A percentile compares a stretch with the other conserved stretches of the same genome.
phyloP scores from a whole-genome alignment of 1,140 invertebrate species.

The Eueides isabella region DNA sequence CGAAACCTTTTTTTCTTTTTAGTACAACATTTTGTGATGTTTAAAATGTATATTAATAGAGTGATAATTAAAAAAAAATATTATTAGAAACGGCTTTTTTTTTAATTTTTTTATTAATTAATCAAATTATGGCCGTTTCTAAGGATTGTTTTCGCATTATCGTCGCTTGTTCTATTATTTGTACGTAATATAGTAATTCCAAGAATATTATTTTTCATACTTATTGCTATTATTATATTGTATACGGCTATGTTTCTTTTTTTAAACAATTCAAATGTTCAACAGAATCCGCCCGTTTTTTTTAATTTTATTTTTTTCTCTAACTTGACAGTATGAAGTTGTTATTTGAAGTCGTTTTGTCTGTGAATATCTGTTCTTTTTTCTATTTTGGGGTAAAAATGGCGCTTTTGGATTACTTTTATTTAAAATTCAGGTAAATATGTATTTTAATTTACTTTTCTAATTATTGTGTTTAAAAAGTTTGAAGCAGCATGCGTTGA shows the following conservation, averaged over 20 bases:
- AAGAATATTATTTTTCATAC: constrained; percentile 18
- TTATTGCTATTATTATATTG: constrained; percentile 13
- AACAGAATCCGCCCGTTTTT: constrained; percentile 8
- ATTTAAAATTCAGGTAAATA: too few relatives aligned
- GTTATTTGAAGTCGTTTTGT: constrained; percentile 15
- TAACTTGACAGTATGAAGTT: constrained; percentile 11
- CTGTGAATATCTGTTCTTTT: constrained; percentile 8
- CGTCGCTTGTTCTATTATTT: background rate
- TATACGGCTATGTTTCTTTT: constrained; percentile 15
- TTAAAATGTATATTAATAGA: background rate
- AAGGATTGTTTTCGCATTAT: background rate
- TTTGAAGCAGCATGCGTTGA: too few relatives aligned
- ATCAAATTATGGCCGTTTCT: too few relatives aligned
- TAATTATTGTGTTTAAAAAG: too few relatives aligned
- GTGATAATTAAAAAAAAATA: background rate
- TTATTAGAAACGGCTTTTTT: background rate
- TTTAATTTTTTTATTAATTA: background rate
- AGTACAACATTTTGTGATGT: background rate
- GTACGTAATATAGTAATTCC: constrained; percentile 8
- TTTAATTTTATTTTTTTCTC: constrained; percentile 17
- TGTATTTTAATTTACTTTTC: too few relatives aligned
- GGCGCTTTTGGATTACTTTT: too few relatives aligned
- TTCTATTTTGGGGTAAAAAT: constrained; percentile 11
- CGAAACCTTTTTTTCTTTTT: background rate
- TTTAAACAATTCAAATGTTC: background rate